phyloP scores from a whole-genome alignment of 2,888 invertebrate genomes.

The Stegana nigrithorax region DNA sequence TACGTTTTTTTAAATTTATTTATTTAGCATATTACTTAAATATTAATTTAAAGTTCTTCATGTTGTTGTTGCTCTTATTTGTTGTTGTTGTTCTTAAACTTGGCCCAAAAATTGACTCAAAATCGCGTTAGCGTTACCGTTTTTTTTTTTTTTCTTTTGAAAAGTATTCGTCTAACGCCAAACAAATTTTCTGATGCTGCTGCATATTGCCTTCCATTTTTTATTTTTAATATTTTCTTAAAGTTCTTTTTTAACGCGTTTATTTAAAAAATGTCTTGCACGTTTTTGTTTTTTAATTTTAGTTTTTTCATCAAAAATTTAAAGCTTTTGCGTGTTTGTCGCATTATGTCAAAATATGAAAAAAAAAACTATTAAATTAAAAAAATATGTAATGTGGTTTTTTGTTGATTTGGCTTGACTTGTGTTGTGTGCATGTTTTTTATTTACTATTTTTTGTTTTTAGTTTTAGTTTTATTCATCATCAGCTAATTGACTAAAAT shows the following conservation, averaged over 20 bases:
- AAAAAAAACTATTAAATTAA: no score
- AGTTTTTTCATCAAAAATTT: conserved; percentile 47
- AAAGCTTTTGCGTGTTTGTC: conserved; percentile 59
- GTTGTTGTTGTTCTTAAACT: conserved; percentile 15
- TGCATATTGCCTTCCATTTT: not conserved
- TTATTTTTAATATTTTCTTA: conserved; percentile 26
- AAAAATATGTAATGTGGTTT: conserved; percentile 20
- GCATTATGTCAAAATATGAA: no score
- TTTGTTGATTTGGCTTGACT: conserved; percentile 23
- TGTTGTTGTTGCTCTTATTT: not conserved
- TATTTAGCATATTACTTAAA: no score
- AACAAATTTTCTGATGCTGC: conserved; percentile 38
- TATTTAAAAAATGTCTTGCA: no score
- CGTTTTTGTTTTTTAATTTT: conserved; percentile 28
- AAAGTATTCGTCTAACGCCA: conserved; percentile 50
- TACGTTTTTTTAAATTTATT: conserved; percentile 11
- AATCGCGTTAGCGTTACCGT: conserved; percentile 45
- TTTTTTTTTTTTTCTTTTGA: conserved; percentile 32
- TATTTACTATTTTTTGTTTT: not conserved
- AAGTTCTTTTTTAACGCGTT: conserved; percentile 6
- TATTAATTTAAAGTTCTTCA: no score
- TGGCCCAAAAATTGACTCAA: conserved; percentile 53
- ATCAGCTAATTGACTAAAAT: conserved; percentile 66
- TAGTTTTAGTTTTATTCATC: conserved; percentile 1
- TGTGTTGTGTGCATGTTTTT: conserved; percentile 29